Evolutionary conservation across 2,797 vertebrate genomes (phyloP).

Genomic region (Limnodromus scolopaceus): DNA sequence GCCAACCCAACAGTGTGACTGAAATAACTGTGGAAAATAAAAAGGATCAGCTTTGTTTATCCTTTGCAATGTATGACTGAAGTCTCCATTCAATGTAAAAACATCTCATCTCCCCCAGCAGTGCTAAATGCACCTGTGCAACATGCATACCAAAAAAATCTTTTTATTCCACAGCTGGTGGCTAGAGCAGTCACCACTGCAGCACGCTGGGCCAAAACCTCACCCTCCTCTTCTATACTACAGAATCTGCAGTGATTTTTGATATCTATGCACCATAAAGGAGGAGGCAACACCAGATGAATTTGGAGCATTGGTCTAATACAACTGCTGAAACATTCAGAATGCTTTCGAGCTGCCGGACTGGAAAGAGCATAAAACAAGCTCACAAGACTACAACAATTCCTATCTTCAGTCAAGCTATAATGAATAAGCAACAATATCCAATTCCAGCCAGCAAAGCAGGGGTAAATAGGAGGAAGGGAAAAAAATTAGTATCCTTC

Average conservation of each 20-base stretch:
- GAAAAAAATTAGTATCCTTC: not conserved
- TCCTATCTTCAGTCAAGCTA: not conserved
- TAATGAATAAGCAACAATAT: not conserved
- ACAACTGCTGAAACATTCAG: not conserved
- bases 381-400: not conserved
- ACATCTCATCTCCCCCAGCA: not conserved
- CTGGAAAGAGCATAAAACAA: not conserved
- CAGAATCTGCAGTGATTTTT: not conserved
- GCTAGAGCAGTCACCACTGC: not conserved
- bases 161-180: not conserved
- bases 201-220: not conserved
- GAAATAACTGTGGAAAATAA: constrained; percentile 36
- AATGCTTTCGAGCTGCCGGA: not conserved
- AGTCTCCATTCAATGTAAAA: not conserved
- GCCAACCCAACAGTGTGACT: not conserved
- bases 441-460: not conserved
- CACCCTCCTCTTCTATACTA: not conserved
- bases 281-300: not conserved
- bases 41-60: not conserved
- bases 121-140: not conserved
- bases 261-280: not conserved
- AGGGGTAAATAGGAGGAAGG: not conserved
- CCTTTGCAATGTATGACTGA: not conserved
- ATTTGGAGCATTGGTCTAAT: not conserved
- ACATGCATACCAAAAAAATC: not conserved